These are phyloP conservation scores for Andrena hattorfiana DNA, from an alignment of 2,888 invertebrate species.

Conservation along the genomic window DNA sequence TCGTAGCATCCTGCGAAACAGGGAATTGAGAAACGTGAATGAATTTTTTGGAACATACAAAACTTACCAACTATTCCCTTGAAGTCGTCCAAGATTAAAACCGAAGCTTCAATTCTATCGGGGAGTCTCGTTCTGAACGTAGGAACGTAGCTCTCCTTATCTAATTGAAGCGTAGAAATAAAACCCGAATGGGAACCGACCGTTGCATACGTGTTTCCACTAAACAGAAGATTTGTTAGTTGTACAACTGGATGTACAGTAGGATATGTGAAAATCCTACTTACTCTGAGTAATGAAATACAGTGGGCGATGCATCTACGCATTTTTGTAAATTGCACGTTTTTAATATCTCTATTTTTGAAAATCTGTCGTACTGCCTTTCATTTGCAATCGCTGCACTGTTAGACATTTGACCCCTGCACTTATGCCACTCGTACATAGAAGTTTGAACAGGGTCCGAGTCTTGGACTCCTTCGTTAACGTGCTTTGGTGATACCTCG, in stretches of 20 bases:
- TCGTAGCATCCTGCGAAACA: conserved; percentile 88
- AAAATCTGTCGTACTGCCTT: conserved; percentile 21
- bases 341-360: conserved; percentile 84
- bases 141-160: conserved; percentile 86
- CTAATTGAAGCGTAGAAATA: conserved; percentile 87
- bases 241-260: not conserved
- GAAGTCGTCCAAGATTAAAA: conserved; percentile 84
- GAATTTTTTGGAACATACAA: not conserved
- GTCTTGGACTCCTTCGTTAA: not conserved
- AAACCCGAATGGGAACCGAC: conserved; percentile 92
- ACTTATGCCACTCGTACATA: conserved; percentile 76
- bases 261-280: conserved; percentile 74
- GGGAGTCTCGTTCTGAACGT: conserved; percentile 86
- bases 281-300: conserved; percentile 85
- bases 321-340: conserved; percentile 90
- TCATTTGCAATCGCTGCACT: conserved; percentile 22
- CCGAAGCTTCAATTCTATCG: conserved; percentile 91
- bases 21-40: not conserved
- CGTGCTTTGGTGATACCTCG: not conserved
- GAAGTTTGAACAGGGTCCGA: conserved; percentile 4
- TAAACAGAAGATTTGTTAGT: conserved; percentile 45
- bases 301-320: conserved; percentile 91
- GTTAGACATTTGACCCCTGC: conserved; percentile 66
- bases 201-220: conserved; percentile 83
- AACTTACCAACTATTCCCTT: conserved; percentile 89